A percentile compares a stretch with the other conserved stretches of the same genome.
phyloP scores from a whole-genome alignment of 2,797 vertebrate species.

The Lophotriccus pileatus region DNA sequence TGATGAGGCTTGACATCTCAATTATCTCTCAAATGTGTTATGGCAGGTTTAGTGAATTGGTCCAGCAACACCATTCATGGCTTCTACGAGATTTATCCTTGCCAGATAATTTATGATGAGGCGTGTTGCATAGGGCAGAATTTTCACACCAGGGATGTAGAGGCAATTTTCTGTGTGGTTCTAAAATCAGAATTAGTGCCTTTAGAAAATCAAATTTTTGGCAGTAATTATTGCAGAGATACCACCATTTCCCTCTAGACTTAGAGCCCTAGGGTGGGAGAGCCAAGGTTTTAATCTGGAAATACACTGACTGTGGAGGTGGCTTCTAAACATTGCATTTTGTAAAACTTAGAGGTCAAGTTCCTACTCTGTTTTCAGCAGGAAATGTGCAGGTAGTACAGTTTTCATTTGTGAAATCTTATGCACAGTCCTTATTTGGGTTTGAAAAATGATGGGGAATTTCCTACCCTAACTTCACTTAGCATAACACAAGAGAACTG shows the following conservation, averaged over 20 bases:
- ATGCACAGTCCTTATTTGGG: background rate
- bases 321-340: background rate
- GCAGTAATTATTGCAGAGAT: background rate
- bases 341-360: background rate
- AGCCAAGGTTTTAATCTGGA: background rate
- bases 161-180: background rate
- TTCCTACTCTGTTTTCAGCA: background rate
- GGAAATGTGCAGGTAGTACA: background rate
- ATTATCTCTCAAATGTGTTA: background rate
- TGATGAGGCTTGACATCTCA: slow-evolving; percentile 34
- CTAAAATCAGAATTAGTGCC: background rate
- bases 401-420: background rate
- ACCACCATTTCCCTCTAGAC: background rate
- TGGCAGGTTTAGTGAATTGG: background rate
- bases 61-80: background rate
- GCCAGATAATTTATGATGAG: background rate
- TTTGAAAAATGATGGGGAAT: background rate
- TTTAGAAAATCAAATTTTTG: background rate
- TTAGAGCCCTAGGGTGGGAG: background rate
- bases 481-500: background rate
- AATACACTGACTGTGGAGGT: background rate
- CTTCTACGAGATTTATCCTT: background rate
- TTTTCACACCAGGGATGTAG: background rate
- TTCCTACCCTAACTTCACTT: background rate
- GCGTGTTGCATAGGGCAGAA: background rate